Percentiles rank a stretch among this genome's conserved stretches.
Conservation (phyloP, 2,797 vertebrate genomes). For the Enteromius fasciolatus region DNA sequence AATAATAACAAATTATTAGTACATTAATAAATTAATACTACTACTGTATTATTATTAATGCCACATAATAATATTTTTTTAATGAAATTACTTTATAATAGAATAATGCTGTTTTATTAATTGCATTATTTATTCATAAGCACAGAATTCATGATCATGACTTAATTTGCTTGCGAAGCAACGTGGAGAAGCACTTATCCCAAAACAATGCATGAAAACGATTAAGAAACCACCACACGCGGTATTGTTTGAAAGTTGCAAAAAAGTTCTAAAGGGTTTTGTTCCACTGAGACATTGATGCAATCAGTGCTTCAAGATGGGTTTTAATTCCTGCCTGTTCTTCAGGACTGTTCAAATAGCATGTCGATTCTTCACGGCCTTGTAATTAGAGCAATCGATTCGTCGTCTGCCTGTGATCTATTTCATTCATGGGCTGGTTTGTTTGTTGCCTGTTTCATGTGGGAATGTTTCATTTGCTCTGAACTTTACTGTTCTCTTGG, state of each 20-base stretch:
- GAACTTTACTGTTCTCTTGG: slow-evolving; percentile 34
- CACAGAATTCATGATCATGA: neutral
- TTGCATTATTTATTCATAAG: neutral
- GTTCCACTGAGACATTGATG: slow-evolving; percentile 23
- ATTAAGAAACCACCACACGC: slow-evolving; percentile 28
- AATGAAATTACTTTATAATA: too few relatives aligned
- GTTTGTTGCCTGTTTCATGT: slow-evolving; percentile 51
- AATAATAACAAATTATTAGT: too few relatives aligned
- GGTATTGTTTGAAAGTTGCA: slow-evolving; percentile 1
- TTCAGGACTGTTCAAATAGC: slow-evolving; percentile 24
- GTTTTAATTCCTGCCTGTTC: slow-evolving; percentile 13
- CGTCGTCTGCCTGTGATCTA: slow-evolving; percentile 30
- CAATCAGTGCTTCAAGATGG: slow-evolving; percentile 37
- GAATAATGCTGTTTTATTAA: neutral
- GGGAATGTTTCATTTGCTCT: slow-evolving; percentile 39
- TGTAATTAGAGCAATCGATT: slow-evolving; percentile 49
- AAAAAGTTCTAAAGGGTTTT: slow-evolving; percentile 11
- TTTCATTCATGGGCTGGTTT: slow-evolving; percentile 33
- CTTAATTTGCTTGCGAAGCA: neutral
- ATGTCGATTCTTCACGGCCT: slow-evolving; percentile 26
- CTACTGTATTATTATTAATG: too few relatives aligned
- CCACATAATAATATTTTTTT: too few relatives aligned
- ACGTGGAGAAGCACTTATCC: slow-evolving; percentile 28
- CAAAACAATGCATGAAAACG: slow-evolving; percentile 16
- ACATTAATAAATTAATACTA: too few relatives aligned